These are phyloP conservation scores for Nothocercus nigrocapillus DNA, from an alignment of 2,113 vertebrate genomes.

Conservation along the genomic window DNA sequence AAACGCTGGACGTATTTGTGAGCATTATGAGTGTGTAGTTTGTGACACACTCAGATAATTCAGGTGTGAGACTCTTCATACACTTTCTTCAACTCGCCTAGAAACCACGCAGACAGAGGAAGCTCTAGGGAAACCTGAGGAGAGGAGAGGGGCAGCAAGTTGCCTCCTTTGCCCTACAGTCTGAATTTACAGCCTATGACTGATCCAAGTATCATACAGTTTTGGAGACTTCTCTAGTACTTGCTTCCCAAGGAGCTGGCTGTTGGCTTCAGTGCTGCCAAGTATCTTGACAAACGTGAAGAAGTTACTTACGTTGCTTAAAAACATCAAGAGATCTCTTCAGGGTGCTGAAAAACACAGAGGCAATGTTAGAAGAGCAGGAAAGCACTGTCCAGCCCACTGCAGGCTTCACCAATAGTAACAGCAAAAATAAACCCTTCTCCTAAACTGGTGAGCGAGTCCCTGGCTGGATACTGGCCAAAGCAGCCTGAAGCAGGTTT, in stretches of 20 bases:
- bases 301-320: conserved; percentile 89
- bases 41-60: neutral
- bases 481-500: neutral
- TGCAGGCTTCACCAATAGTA: neutral
- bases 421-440: neutral
- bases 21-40: neutral
- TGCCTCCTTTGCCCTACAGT: too few species aligned
- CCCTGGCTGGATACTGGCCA: rapidly evolving
- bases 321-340: conserved; percentile 92
- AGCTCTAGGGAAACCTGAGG: neutral
- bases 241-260: neutral
- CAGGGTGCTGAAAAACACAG: conserved; percentile 81
- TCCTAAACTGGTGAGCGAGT: neutral
- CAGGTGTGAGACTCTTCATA: neutral
- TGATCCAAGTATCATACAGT: neutral
- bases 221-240: neutral
- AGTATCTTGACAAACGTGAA: neutral
- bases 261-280: neutral
- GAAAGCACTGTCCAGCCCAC: neutral
- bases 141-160: neutral
- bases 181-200: neutral
- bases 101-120: neutral
- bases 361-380: neutral
- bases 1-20: neutral
- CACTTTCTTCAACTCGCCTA: neutral